Conservation (phyloP, 2,888 invertebrate genomes). For the Malacosoma neustria region DNA sequence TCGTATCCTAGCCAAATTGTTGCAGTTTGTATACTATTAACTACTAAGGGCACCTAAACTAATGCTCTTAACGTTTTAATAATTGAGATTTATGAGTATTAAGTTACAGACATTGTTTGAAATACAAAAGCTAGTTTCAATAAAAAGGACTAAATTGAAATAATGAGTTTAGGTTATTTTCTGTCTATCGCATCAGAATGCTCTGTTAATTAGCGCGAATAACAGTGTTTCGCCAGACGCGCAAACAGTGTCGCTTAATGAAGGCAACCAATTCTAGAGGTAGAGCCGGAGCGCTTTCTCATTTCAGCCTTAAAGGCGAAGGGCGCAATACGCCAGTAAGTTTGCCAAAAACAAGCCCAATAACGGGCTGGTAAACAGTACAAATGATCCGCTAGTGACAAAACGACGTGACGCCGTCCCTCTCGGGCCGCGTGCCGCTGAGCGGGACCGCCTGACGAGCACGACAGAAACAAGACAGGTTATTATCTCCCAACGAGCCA, state of each 20-base stretch:
- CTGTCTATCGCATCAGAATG: constrained; percentile 53
- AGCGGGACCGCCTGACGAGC: constrained; percentile 48
- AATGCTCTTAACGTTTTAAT: too few relatives aligned
- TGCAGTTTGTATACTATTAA: too few relatives aligned
- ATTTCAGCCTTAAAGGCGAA: constrained; percentile 50
- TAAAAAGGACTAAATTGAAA: constrained; percentile 21
- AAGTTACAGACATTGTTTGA: too few relatives aligned
- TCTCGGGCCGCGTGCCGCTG: constrained; percentile 24
- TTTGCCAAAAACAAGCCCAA: constrained; percentile 71
- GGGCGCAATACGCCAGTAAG: constrained; percentile 50
- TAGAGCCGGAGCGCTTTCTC: constrained; percentile 58
- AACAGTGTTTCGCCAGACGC: constrained; percentile 66
- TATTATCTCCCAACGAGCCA: constrained; percentile 62
- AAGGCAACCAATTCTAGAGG: constrained; percentile 59
- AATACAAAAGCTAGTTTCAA: too few relatives aligned
- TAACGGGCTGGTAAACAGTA: constrained; percentile 68
- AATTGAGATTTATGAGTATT: too few relatives aligned
- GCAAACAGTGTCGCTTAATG: constrained; percentile 67
- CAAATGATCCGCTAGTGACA: constrained; percentile 70
- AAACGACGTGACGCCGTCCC: constrained; percentile 45
- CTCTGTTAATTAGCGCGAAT: constrained; percentile 67
- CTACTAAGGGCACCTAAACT: too few relatives aligned
- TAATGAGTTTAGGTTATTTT: constrained; percentile 50
- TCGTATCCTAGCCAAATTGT: too few relatives aligned
- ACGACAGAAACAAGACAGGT: constrained; percentile 65